Percentiles rank a stretch among this genome's conserved stretches.
Conservation (phyloP, 2,113 vertebrate genomes). For the Tragelaphus scriptus region DNA sequence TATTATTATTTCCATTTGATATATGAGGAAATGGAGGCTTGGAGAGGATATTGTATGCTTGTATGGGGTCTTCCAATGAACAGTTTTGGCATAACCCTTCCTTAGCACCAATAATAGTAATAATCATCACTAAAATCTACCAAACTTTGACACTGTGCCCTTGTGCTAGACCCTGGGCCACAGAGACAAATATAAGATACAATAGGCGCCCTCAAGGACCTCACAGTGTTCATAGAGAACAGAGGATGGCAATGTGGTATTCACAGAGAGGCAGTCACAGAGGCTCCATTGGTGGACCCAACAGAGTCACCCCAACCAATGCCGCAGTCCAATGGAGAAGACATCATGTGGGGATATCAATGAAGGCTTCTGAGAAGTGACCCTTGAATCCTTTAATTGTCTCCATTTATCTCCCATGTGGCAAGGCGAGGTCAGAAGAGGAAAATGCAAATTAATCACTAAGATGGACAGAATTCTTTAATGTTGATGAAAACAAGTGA, state of each 20-base stretch:
- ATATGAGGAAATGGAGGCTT: not conserved
- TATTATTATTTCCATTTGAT: constrained; percentile 8
- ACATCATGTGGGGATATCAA: not conserved
- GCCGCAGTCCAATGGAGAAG: not conserved
- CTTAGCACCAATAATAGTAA: not conserved
- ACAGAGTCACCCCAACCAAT: not conserved
- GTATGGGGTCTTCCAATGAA: not conserved
- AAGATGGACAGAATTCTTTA: not conserved
- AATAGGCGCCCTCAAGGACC: not conserved
- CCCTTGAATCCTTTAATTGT: not conserved
- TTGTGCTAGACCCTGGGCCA: not conserved
- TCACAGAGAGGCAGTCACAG: not conserved
- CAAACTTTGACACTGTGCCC: not conserved
- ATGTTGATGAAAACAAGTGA: not conserved
- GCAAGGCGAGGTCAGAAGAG: not conserved
- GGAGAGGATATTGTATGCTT: not conserved
- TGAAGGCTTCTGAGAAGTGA: constrained; percentile 12
- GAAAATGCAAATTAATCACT: not conserved
- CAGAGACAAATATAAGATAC: not conserved
- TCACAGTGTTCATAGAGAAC: not conserved
- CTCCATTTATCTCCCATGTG: not conserved
- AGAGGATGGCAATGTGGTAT: not conserved
- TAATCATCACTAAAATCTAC: not conserved
- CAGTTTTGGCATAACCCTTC: not conserved
- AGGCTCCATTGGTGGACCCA: not conserved